Base-by-base conservation (phyloP, 2,113 vertebrate species). In the Cavia porcellus region DNA sequence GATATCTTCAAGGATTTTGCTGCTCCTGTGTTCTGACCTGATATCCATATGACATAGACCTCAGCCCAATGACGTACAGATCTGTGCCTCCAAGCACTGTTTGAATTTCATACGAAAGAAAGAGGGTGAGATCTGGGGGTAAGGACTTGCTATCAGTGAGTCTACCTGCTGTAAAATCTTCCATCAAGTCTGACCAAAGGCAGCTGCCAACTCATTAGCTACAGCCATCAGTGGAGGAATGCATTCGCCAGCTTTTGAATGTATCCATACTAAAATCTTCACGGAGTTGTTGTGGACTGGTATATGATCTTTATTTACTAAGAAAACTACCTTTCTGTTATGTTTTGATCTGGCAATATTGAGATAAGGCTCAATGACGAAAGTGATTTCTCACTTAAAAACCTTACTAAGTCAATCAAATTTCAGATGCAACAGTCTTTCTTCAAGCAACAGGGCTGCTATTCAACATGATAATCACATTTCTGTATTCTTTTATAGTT, bases 371-470 rank as follows among this genome's bases (percentile, higher is more conserved):
- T 88, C 75, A 84, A 38, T 92, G 42, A 74, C 42, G 7, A 59
- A 59, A 59, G 50, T 75, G 13, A 0, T 9, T 85, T 92, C 7
- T 7, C 25, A 52, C 13, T 59, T 77, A 77, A 82, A 64, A 84
- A 55, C 17, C 5, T 62, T 38, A 61, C 24, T 35, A 89, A 95
- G 86, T 87, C 90, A 55, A 86, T 12, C 90, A 94, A 92, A n/a
- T 0, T 9, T 55, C 20, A 22, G 8, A 5, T 30, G 12, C 4
- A 8, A 47, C 55, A 45, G 50, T 70, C 8, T 80, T 42, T 66
- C 35, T 74, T 19, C 28, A 68, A 7, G 9, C 25, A 45, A 0
- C 12, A 14, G 0, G 14, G 22, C 7, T 87, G 3, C 9, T 90
- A 12, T 61, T 95, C 17, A 14, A 50, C 3, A 30, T 28, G 22